A percentile compares a stretch with the other conserved stretches of the same genome.
These are phyloP conservation scores for Lithophane socia DNA, from an alignment of 2,888 invertebrate genomes.

Conservation along the genomic window DNA sequence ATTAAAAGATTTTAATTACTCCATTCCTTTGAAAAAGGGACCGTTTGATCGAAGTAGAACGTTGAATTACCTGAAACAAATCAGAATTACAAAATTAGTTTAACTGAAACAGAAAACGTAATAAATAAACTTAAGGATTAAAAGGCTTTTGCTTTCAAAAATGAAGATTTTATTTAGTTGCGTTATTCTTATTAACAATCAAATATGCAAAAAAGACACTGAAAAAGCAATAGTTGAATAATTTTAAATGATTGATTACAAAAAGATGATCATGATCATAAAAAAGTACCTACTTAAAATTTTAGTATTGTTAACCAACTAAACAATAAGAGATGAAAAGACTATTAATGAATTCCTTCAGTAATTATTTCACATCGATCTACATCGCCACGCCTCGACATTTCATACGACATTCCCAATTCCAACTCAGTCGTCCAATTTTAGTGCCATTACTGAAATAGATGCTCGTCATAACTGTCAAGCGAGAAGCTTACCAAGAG, in stretches of 20 bases:
- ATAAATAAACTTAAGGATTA: slow-evolving; percentile 44
- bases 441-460: slow-evolving; percentile 57
- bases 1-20: slow-evolving; percentile 54
- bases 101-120: slow-evolving; percentile 49
- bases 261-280: background rate
- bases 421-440: slow-evolving; percentile 42
- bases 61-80: slow-evolving; percentile 67
- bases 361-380: slow-evolving; percentile 8
- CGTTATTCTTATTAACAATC: background rate
- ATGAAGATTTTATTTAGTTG: slow-evolving; percentile 3
- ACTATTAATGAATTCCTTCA: background rate
- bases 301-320: background rate
- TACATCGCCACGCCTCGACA: slow-evolving; percentile 11
- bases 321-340: background rate
- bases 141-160: slow-evolving; percentile 12
- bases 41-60: slow-evolving; percentile 49
- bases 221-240: background rate
- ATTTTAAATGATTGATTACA: background rate
- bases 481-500: slow-evolving; percentile 62
- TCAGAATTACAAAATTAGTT: slow-evolving; percentile 61
- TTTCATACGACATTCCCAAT: slow-evolving; percentile 31
- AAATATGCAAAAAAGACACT: background rate
- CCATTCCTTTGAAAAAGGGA: slow-evolving; percentile 39
- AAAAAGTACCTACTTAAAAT: background rate
- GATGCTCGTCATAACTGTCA: slow-evolving; percentile 68